Evolutionary conservation across 2,113 vertebrate genomes (phyloP).

Genomic region (Tragelaphus scriptus): DNA sequence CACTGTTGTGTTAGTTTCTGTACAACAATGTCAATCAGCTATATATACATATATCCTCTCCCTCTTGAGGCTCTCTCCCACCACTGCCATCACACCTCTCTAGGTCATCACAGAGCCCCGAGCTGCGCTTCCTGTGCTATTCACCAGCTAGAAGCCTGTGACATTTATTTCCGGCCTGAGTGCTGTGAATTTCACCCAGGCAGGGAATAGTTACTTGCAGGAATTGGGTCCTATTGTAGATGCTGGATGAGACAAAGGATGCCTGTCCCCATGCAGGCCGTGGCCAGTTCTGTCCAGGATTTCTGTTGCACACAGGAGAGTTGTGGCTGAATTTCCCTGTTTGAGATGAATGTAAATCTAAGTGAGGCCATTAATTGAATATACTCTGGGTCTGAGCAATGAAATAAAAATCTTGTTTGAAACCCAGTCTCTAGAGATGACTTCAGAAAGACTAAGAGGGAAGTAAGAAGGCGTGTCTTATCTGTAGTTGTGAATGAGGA

Average conservation of each 20-base stretch:
- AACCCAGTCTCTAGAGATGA: constrained; percentile 32
- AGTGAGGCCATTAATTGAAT: constrained; percentile 7
- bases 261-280: background rate
- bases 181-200: background rate
- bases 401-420: constrained; percentile 43
- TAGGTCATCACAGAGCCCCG: background rate
- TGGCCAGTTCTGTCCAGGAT: background rate
- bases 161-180: background rate
- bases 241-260: background rate
- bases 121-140: background rate
- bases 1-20: background rate
- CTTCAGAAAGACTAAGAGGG: background rate
- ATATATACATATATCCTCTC: background rate
- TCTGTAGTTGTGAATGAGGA: background rate
- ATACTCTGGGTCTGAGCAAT: constrained; percentile 1
- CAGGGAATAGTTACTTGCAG: background rate
- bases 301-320: background rate
- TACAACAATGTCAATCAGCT: background rate
- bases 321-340: background rate
- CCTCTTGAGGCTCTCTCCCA: background rate
- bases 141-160: background rate
- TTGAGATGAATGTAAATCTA: constrained; percentile 8
- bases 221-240: background rate
- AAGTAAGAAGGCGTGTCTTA: background rate
- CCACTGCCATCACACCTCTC: background rate